phyloP scores from a whole-genome alignment of 2,888 invertebrate species.

The Sinotaia quadrata region DNA sequence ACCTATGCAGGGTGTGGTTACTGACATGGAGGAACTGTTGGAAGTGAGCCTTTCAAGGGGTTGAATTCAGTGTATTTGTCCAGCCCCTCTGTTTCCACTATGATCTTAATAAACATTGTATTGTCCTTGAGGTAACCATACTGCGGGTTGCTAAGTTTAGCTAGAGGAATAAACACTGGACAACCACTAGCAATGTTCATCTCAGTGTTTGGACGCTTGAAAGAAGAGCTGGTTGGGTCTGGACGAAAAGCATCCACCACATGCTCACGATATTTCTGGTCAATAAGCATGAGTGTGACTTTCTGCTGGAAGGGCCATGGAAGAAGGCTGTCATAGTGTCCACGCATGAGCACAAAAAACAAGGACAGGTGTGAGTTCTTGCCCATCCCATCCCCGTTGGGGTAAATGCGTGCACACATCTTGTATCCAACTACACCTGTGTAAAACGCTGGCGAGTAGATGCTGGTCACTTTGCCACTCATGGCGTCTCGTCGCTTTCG shows the following conservation, averaged over 20 bases:
- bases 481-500: constrained; percentile 58
- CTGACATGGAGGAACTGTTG: constrained; percentile 20
- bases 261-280: constrained; percentile 66
- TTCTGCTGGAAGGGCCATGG: constrained; percentile 69
- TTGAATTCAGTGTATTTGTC: constrained; percentile 43
- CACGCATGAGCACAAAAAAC: constrained; percentile 71
- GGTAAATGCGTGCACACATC: constrained; percentile 68
- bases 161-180: constrained; percentile 64
- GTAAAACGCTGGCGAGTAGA: constrained; percentile 70
- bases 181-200: constrained; percentile 72
- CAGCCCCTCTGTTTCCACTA: constrained; percentile 48
- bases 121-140: constrained; percentile 63
- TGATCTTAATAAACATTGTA: constrained; percentile 62
- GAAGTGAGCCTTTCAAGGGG: constrained; percentile 32
- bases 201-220: constrained; percentile 65
- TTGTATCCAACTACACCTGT: constrained; percentile 68
- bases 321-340: constrained; percentile 67
- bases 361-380: constrained; percentile 68
- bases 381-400: constrained; percentile 71
- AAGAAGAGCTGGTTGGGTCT: constrained; percentile 67
- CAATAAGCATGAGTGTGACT: constrained; percentile 68
- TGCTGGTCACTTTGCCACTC: constrained; percentile 58
- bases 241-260: constrained; percentile 70
- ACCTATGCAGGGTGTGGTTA: background rate
- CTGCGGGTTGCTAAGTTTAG: constrained; percentile 47